Conservation (phyloP, 2,113 vertebrate genomes). For the Cariama cristata region DNA sequence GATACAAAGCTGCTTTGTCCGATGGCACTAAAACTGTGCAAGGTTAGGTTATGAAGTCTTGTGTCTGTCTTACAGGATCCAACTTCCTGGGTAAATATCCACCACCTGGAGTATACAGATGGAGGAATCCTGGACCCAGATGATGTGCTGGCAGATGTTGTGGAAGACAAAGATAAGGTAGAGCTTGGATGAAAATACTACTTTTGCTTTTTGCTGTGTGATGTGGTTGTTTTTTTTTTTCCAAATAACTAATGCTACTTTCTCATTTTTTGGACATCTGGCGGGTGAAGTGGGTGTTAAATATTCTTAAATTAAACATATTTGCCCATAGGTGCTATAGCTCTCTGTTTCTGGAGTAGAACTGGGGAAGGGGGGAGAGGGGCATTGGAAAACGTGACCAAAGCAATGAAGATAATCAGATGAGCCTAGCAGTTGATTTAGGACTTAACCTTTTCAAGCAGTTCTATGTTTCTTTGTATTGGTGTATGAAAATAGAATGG, state of each 20-base stretch:
- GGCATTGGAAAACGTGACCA: background rate
- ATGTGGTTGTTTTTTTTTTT: background rate
- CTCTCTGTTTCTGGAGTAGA: background rate
- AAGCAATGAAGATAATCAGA: background rate
- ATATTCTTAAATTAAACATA: background rate
- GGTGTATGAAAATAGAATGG: background rate
- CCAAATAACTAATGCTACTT: background rate
- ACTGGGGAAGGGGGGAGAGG: background rate
- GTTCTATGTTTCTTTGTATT: background rate
- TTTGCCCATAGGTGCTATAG: background rate
- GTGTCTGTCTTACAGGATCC: slow-evolving; percentile 81
- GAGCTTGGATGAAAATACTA: background rate
- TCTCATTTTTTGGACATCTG: background rate
- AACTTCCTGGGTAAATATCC: slow-evolving; percentile 90
- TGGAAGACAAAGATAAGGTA: slow-evolving; percentile 99
- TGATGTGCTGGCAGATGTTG: slow-evolving; percentile 93
- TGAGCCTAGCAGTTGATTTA: background rate
- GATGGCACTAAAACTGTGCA: background rate
- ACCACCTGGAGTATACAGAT: slow-evolving; percentile 95
- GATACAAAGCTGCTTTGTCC: background rate
- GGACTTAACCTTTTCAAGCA: background rate
- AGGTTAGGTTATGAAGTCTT: background rate
- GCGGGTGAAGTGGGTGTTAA: background rate
- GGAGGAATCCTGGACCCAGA: slow-evolving; percentile 98
- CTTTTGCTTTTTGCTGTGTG: background rate